Base-by-base conservation (phyloP, 2,797 vertebrate genomes). In the Diceros bicornis region DNA sequence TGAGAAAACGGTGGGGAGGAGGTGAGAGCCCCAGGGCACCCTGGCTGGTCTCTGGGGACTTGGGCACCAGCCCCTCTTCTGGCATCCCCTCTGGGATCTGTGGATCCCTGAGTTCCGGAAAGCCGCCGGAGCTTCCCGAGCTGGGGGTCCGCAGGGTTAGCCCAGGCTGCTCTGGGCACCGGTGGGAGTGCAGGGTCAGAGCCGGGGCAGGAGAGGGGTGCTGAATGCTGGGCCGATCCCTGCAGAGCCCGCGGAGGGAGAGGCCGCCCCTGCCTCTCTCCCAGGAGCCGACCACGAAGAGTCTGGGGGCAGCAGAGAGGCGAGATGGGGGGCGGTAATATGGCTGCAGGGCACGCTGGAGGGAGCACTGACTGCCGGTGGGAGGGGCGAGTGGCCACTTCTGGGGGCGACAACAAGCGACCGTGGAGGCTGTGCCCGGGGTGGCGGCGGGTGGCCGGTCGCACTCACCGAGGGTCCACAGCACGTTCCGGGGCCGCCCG, bases 391-490 rank as follows among this genome's bases (percentile, higher is more conserved):
- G 41, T 18, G 34, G 89, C 69, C 61, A 18, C 27, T 37, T 37
- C 37, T 29, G 5, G 14, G 23, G 57, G 44, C 27, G 27, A 23
- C 64, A 8, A n/a, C 50, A 13, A 14, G 55, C 8, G 79, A n/a
- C 72, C 62, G 6, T 37, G 50, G 52, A 50, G 25, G 37, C 37
- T 1, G 50, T 1, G 44, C 29, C 44, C 7, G 29, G 78, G 72
- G 8, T 2, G 18, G 11, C 52, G 4, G 59, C 20, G 7, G 47
- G 41, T 5, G 4, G 59, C 20, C 12, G 47, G 41, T 5, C 37
- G 37, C 94, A 97, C 99, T 99, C 98, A 99, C 99, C 99, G 16
- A 99, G 99, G 4, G 99, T 98, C 0, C 99, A 98, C 37, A 99
- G 99, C 20, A 99, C 99, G 66, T 99, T 99, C 98, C 98, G 98